Conservation (phyloP, 2,888 invertebrate species). For the Teleogryllus oceanicus region DNA sequence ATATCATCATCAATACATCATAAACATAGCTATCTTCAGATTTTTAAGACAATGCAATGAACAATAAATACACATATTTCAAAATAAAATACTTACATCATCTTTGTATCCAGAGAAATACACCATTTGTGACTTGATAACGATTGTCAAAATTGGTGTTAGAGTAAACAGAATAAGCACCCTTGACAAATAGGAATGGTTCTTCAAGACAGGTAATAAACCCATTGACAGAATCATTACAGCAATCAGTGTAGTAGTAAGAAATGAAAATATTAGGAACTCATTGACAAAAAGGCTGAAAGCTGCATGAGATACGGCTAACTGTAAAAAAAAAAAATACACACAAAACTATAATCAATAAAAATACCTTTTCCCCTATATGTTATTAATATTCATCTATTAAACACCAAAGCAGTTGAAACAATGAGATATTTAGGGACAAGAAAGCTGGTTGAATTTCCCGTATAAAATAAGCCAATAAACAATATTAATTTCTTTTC, state of each 20-base stretch:
- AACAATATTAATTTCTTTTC: no score
- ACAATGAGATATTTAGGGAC: no score
- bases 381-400: no score
- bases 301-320: constrained; percentile 46
- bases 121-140: constrained; percentile 49
- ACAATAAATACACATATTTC: background rate
- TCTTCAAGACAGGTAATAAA: constrained; percentile 35
- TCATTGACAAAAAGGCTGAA: constrained; percentile 57
- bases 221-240: constrained; percentile 39
- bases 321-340: constrained; percentile 43
- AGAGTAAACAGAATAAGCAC: constrained; percentile 38
- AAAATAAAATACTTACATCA: constrained; percentile 42
- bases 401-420: no score
- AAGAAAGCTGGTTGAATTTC: no score
- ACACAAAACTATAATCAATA: background rate
- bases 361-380: no score
- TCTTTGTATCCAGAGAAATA: constrained; percentile 44
- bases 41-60: background rate
- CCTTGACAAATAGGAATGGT: constrained; percentile 33
- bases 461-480: no score
- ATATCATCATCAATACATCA: no score
- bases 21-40: background rate
- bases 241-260: constrained; percentile 42
- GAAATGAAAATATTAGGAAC: constrained; percentile 54
- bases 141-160: constrained; percentile 43